A percentile compares a stretch with the other conserved stretches of the same genome.
These are phyloP conservation scores for Notechis scutatus DNA, from an alignment of 2,113 vertebrate species.

Conservation along the genomic window DNA sequence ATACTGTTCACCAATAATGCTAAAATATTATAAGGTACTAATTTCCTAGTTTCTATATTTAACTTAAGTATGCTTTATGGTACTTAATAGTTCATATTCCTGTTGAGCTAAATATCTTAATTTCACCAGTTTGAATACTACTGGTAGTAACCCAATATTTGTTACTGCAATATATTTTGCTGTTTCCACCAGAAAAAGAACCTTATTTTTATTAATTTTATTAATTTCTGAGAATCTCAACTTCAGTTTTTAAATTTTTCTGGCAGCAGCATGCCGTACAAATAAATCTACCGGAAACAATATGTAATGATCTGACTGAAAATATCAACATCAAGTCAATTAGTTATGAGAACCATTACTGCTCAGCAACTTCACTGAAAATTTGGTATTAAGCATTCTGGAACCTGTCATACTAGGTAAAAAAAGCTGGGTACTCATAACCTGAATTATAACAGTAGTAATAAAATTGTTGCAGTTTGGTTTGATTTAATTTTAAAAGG, in stretches of 20 bases:
- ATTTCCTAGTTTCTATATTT: neutral
- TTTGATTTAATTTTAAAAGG: neutral
- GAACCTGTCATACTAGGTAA: neutral
- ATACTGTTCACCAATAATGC: neutral
- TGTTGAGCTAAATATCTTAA: neutral
- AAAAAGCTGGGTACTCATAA: neutral
- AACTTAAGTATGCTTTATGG: neutral
- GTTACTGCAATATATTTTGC: neutral
- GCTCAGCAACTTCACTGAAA: neutral
- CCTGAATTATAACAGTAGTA: neutral
- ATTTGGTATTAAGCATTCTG: neutral
- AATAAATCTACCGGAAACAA: neutral
- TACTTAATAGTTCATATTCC: neutral
- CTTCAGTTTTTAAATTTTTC: neutral
- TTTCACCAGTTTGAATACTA: neutral
- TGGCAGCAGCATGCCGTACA: neutral
- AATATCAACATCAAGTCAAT: neutral
- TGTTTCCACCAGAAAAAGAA: neutral
- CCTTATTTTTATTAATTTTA: neutral
- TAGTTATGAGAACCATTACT: neutral
- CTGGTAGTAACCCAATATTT: neutral
- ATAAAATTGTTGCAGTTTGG: neutral
- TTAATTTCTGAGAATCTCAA: neutral
- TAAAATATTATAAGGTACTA: neutral
- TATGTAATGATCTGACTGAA: neutral